phyloP scores from a whole-genome alignment of 2,113 vertebrate genomes.

The Ammodytes dubius region DNA sequence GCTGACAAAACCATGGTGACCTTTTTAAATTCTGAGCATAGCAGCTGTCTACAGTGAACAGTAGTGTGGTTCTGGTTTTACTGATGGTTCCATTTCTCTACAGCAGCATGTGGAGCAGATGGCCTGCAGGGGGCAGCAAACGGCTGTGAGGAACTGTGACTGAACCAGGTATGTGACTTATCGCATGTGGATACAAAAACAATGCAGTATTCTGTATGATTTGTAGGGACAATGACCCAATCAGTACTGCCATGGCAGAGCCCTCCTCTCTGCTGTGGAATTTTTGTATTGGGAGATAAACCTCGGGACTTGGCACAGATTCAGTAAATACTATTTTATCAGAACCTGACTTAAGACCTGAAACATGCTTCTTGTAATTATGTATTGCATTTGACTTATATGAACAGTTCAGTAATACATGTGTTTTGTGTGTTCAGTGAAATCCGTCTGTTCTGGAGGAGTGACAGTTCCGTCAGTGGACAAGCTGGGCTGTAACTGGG shows the following conservation, averaged over 20 bases:
- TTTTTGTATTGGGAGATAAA: conserved; percentile 80
- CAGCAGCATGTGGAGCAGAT: neutral
- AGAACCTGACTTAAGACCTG: conserved; percentile 84
- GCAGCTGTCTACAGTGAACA: neutral
- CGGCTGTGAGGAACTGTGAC: rapidly evolving
- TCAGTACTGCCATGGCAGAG: conserved; percentile 82
- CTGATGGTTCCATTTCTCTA: neutral
- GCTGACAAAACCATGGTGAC: conserved; percentile 68
- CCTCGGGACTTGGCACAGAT: conserved; percentile 84
- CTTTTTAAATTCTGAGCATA: conserved; percentile 43
- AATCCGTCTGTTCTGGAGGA: too few relatives aligned
- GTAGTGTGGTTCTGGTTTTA: rapidly evolving
- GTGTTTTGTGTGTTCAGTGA: neutral
- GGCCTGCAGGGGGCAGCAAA: neutral
- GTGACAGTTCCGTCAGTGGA: too few relatives aligned
- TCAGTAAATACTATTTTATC: conserved; percentile 50
- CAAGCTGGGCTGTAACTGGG: too few relatives aligned
- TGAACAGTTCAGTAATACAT: neutral
- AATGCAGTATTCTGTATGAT: neutral
- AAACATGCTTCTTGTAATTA: conserved; percentile 52
- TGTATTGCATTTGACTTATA: rapidly evolving
- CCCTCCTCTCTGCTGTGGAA: conserved; percentile 76
- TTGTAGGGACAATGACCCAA: conserved; percentile 65
- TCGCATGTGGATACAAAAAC: neutral
- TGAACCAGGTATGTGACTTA: neutral